These are phyloP conservation scores for Aix galericulata DNA, from an alignment of 2,113 vertebrate species.

Conservation along the genomic window DNA sequence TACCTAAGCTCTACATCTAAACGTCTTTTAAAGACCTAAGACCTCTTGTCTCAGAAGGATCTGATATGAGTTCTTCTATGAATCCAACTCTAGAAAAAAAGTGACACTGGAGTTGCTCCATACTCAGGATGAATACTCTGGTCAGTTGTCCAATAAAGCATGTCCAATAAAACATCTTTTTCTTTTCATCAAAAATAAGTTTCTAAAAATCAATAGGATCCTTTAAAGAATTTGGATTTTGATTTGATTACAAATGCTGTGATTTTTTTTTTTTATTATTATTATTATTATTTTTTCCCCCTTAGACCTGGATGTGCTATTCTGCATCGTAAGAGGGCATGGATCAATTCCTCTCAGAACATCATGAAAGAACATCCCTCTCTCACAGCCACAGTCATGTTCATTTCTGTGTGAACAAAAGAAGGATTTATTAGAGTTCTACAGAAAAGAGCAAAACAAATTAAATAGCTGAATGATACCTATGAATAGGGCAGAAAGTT, in stretches of 20 bases:
- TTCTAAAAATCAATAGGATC: background rate
- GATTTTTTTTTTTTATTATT: background rate
- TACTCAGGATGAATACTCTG: background rate
- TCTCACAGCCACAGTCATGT: background rate
- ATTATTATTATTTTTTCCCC: background rate
- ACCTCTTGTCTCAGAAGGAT: background rate
- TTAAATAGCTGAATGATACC: background rate
- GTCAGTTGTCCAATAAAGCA: background rate
- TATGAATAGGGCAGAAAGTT: background rate
- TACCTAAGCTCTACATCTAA: too few relatives aligned
- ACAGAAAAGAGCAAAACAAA: background rate
- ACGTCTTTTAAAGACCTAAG: too few relatives aligned
- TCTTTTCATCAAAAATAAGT: background rate
- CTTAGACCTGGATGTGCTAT: background rate
- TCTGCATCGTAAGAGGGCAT: background rate
- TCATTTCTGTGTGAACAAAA: conserved; percentile 49
- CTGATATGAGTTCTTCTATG: background rate
- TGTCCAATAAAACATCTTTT: background rate
- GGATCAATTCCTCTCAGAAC: background rate
- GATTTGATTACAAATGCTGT: background rate
- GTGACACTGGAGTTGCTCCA: background rate
- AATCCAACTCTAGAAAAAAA: background rate
- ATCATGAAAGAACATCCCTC: background rate
- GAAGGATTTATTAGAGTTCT: background rate
- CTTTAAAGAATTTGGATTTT: background rate